Evolutionary conservation across 1,140 invertebrate genomes (phyloP).

Genomic region (Ectropis grisescens): DNA sequence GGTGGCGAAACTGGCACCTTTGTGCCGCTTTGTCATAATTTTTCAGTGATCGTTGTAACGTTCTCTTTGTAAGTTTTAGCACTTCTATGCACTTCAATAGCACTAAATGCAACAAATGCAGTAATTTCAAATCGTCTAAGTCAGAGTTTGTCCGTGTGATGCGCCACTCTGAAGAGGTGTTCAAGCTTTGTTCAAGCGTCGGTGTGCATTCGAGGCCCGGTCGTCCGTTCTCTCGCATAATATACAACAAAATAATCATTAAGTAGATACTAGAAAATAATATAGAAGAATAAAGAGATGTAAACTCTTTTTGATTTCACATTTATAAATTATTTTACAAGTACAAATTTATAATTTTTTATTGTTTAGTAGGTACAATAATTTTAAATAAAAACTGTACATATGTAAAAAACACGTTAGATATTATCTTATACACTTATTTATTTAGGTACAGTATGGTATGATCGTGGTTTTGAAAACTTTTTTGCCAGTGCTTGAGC

Average conservation of each 20-base stretch:
- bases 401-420: slow-evolving; percentile 67
- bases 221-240: slow-evolving; percentile 26
- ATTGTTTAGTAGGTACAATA: slow-evolving; percentile 41
- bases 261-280: slow-evolving; percentile 56
- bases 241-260: slow-evolving; percentile 59
- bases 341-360: slow-evolving; percentile 62
- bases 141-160: too few species aligned
- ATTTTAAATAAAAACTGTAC: slow-evolving; percentile 48
- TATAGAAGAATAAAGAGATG: slow-evolving; percentile 33
- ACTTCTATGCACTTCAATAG: too few species aligned
- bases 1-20: too few species aligned
- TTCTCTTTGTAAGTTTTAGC: too few species aligned
- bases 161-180: too few species aligned
- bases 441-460: slow-evolving; percentile 54
- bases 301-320: slow-evolving; percentile 42
- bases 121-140: slow-evolving; percentile 3
- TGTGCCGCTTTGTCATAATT: too few species aligned
- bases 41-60: too few species aligned
- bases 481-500: slow-evolving; percentile 18
- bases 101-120: too few species aligned
- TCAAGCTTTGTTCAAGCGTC: too few species aligned
- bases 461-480: slow-evolving; percentile 42
- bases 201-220: too few species aligned
- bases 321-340: slow-evolving; percentile 56
- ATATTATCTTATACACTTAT: slow-evolving; percentile 63